A percentile compares a stretch with the other conserved stretches of the same genome.
phyloP scores from a whole-genome alignment of 2,888 invertebrate species.

The Ichneumon xanthorius region DNA sequence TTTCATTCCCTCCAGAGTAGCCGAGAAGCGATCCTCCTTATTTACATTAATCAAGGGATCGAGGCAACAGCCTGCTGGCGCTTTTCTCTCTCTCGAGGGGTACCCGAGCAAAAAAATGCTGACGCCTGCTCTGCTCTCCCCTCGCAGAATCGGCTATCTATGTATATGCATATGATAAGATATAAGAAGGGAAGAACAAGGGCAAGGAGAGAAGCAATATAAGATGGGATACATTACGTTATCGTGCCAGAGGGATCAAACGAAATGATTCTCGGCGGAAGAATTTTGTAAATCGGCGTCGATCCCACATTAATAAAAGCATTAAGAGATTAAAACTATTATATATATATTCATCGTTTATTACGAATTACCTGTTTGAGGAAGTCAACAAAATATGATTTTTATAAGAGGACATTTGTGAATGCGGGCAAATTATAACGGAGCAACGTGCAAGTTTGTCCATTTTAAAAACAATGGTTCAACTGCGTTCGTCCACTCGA shows the following conservation, averaged over 20 bases:
- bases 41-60: conserved; percentile 66
- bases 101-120: conserved; percentile 49
- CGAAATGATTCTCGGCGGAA: neutral
- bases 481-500: neutral
- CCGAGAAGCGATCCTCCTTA: conserved; percentile 70
- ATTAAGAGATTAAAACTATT: too few relatives aligned
- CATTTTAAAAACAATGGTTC: neutral
- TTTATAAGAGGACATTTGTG: too few relatives aligned
- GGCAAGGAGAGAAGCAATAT: conserved; percentile 35
- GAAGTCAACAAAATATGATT: too few relatives aligned
- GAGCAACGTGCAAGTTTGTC: too few relatives aligned
- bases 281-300: neutral
- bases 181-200: conserved; percentile 39
- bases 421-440: too few relatives aligned
- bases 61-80: conserved; percentile 11
- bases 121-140: conserved; percentile 42
- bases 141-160: neutral
- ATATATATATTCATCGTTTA: too few relatives aligned
- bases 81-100: conserved; percentile 42
- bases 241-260: neutral
- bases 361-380: too few relatives aligned
- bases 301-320: neutral
- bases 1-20: conserved; percentile 61
- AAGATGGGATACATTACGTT: conserved; percentile 43
- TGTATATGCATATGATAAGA: conserved; percentile 8